phyloP scores from a whole-genome alignment of 2,113 vertebrate genomes.

The Bucco capensis region DNA sequence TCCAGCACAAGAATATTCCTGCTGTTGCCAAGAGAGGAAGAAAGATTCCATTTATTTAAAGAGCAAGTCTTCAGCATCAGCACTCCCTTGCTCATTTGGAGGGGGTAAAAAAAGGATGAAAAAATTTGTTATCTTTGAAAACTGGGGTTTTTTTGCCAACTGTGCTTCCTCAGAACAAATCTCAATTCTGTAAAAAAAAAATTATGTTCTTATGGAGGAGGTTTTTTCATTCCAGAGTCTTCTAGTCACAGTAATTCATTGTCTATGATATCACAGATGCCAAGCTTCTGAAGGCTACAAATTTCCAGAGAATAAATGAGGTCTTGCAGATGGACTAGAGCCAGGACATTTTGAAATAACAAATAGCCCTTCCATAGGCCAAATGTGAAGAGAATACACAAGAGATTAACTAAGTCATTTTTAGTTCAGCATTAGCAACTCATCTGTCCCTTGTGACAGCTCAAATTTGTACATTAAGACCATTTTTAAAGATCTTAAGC shows the following conservation, averaged over 20 bases:
- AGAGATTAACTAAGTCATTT: background rate
- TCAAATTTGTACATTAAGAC: background rate
- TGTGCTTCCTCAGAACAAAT: conserved; percentile 36
- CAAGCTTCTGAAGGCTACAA: conserved; percentile 24
- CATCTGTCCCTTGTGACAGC: background rate
- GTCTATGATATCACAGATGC: conserved; percentile 30
- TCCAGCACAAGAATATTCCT: conserved; percentile 62
- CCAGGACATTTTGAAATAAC: conserved; percentile 52
- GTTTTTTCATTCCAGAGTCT: conserved; percentile 17
- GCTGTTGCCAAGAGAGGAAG: conserved; percentile 60
- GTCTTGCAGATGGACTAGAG: conserved; percentile 12
- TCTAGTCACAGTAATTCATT: conserved; percentile 52
- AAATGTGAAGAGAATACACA: conserved; percentile 22
- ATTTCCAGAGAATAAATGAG: conserved; percentile 64
- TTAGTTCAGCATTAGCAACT: conserved; percentile 19
- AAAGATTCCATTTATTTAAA: conserved; percentile 65
- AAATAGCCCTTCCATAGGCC: background rate
- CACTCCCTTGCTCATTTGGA: background rate
- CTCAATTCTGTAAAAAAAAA: background rate
- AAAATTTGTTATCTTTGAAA: conserved; percentile 29
- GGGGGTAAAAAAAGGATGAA: background rate
- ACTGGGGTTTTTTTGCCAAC: background rate
- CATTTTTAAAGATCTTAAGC: background rate
- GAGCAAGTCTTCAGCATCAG: conserved; percentile 17
- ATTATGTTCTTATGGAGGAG: background rate